Base-by-base conservation (phyloP, 2,888 invertebrate species). In the Boloria selene region DNA sequence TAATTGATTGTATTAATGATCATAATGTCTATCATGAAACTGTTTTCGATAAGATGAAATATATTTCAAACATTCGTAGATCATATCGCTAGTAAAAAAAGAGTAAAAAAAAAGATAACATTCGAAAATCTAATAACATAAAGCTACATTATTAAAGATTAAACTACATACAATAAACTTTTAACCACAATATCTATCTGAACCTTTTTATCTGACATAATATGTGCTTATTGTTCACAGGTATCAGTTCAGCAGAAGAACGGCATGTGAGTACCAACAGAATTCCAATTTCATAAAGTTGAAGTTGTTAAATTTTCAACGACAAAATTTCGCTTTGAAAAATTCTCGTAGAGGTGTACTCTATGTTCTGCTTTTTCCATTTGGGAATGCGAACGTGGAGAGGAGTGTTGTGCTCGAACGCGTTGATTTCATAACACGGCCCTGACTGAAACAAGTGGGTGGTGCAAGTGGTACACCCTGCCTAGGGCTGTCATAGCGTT, bases 361-460 rank as follows among this genome's bases (percentile, higher is more conserved):
- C 71, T 69, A 68, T 62, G 71, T 68, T 71, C 81, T 81, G 85
- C 85, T 84, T 85, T 86, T 89, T 88, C 85, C 87, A 88, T 90
- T 89, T 86, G 86, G 86, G 85, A 88, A 84, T 83, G 86, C 81
- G 84, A 84, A 84, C 79, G 82, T 76, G 77, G 79, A 77, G 82
- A 77, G 80, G 83, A 87, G 88, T 86, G 88, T 86, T 86, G 82
- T 86, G 89, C 90, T 90, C 87, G 86, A 90, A 89, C 91, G 89
- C 91, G 91, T 88, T 91, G 91, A 92, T 92, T 92, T 92, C 91
- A 92, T 90, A 90, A 91, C 90, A 88, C 85, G 84, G 83, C 82
- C 81, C 86, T 81, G 85, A 80, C 85, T 87, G 88, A 82, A 88
- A 88, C 88, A 89, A 90, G 91, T 88, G 89, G 90, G 91, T 85